Conservation (phyloP, 1,140 invertebrate species). For the Drosophila serrata region DNA sequence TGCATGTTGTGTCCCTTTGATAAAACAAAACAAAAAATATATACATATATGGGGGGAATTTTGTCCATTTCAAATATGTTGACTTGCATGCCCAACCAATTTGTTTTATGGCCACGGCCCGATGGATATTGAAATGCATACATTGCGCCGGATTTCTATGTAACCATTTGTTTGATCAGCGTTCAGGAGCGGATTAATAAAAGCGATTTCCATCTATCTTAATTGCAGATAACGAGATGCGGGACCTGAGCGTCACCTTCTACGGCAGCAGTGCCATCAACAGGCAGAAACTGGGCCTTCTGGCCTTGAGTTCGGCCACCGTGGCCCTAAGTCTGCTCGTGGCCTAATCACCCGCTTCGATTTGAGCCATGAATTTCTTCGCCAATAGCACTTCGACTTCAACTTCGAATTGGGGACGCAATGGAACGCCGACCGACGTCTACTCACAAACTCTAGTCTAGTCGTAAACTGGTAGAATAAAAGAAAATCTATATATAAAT, state of each 20-base stretch:
- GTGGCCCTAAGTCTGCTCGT: conserved; percentile 60
- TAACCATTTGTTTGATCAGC: conserved; percentile 8
- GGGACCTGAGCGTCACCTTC: conserved; percentile 84
- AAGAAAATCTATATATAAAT: conserved; percentile 24
- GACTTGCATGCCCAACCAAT: conserved; percentile 50
- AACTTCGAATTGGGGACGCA: conserved; percentile 20
- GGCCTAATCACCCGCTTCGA: conserved; percentile 51
- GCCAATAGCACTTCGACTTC: conserved; percentile 71
- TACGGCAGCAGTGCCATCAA: conserved; percentile 78
- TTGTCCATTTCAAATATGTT: conserved; percentile 48
- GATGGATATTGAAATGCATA: conserved; percentile 48
- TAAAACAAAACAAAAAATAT: background rate
- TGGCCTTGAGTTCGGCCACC: conserved; percentile 62
- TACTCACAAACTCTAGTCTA: conserved; percentile 39
- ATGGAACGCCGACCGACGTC: conserved; percentile 17
- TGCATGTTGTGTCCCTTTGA: conserved; percentile 4
- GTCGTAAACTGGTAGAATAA: conserved; percentile 42
- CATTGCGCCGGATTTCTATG: conserved; percentile 29
- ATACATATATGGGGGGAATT: no score
- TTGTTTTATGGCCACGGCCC: conserved; percentile 44
- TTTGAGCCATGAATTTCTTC: conserved; percentile 71
- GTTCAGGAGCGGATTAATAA: conserved; percentile 21
- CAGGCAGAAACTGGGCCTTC: conserved; percentile 65
- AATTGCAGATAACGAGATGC: conserved; percentile 82
- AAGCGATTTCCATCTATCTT: conserved; percentile 24